Percentiles rank a stretch among this genome's conserved stretches.
Conservation (phyloP, 2,888 invertebrate species). For the Idaea straminata region DNA sequence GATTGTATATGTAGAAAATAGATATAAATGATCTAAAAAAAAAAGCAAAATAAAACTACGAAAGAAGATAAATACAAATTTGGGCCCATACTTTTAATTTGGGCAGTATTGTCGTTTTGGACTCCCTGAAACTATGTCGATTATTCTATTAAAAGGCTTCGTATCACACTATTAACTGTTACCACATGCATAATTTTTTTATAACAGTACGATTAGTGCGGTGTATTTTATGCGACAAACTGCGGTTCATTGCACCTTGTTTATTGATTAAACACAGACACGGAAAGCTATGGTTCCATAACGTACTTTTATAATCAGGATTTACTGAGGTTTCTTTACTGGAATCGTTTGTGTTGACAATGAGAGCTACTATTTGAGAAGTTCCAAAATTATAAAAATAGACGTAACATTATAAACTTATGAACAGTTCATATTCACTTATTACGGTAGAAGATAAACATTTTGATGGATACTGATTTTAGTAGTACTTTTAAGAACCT, state of each 20-base stretch:
- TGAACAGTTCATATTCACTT: not conserved
- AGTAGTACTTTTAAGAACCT: not conserved
- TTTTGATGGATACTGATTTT: not conserved
- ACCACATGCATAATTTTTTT: not conserved
- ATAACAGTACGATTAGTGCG: constrained; percentile 19
- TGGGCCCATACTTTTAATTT: too few relatives aligned
- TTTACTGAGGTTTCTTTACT: not conserved
- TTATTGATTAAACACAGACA: constrained; percentile 27
- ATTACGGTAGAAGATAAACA: not conserved
- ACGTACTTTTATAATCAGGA: not conserved
- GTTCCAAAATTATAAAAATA: too few relatives aligned
- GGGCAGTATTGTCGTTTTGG: not conserved
- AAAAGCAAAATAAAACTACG: too few relatives aligned
- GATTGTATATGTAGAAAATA: too few relatives aligned
- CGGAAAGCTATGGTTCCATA: not conserved
- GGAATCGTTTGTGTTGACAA: not conserved
- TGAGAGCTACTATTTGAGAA: too few relatives aligned
- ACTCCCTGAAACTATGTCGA: not conserved
- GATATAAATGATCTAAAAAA: too few relatives aligned
- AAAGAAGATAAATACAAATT: too few relatives aligned
- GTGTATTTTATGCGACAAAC: constrained; percentile 30
- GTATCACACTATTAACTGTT: not conserved
- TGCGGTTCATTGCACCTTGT: constrained; percentile 27
- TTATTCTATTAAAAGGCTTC: not conserved
- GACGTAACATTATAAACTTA: too few relatives aligned